These are phyloP conservation scores for Camptogramma bilineatum DNA, from an alignment of 2,888 invertebrate genomes.

Conservation along the genomic window DNA sequence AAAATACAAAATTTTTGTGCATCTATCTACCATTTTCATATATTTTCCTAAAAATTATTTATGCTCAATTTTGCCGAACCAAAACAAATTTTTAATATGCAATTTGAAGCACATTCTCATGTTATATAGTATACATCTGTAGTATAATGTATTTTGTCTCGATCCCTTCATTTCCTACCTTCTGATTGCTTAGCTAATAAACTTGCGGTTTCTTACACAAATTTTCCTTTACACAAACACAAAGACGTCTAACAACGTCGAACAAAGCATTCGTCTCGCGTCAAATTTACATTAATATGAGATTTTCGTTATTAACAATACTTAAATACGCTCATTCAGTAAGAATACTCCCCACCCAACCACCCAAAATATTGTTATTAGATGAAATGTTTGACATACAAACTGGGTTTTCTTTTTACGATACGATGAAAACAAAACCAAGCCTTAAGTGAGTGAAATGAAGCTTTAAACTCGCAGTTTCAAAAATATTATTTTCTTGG, in stretches of 20 bases:
- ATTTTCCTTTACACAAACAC: slow-evolving; percentile 43
- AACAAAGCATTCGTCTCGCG: slow-evolving; percentile 70
- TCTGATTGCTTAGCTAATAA: slow-evolving; percentile 42
- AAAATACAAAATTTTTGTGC: no score
- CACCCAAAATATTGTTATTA: neutral
- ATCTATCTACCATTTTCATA: no score
- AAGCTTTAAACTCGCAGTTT: no score
- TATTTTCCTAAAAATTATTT: no score
- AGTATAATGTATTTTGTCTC: slow-evolving; percentile 22
- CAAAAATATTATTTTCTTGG: no score
- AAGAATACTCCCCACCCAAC: slow-evolving; percentile 21
- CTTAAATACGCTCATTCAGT: slow-evolving; percentile 67
- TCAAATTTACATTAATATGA: slow-evolving; percentile 81
- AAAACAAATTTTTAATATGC: no score
- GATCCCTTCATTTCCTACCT: slow-evolving; percentile 34
- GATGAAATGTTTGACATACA: no score
- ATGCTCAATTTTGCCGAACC: no score
- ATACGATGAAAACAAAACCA: no score
- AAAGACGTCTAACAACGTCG: slow-evolving; percentile 66
- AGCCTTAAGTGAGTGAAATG: no score
- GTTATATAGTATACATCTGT: neutral
- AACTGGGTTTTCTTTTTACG: no score
- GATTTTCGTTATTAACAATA: slow-evolving; percentile 75
- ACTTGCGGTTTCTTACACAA: slow-evolving; percentile 43
- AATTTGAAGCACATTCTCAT: no score